Base-by-base conservation (phyloP, 2,113 vertebrate genomes). In the Sylvilagus bachmani region DNA sequence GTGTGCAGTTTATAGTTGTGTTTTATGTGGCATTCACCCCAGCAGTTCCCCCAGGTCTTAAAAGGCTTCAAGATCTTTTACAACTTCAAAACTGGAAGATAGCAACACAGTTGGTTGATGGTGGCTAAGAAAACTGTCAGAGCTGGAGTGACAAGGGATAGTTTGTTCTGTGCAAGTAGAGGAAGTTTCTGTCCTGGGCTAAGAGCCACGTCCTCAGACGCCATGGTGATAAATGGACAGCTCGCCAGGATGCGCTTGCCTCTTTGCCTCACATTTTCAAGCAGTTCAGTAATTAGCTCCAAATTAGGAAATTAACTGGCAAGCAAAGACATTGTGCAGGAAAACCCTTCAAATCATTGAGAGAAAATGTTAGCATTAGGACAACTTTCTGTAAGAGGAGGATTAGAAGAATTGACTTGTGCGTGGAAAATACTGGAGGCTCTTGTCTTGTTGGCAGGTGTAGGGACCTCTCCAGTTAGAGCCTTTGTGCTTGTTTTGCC, bases 231-330 rank as follows among this genome's bases (percentile, higher is more conserved):
- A 85, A 83, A 86, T 67, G 78, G 91, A 66, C 88, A 96, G 31
- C 81, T 83, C 86, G 92, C 94, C 86, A 69, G 79, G 77, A 93
- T 93, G 81, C 14, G 4, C 33, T 90, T 87, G 69, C 90, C 78
- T 90, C 90, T 55, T 83, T 80, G 80, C 44, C 73, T 92, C 81
- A 94, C 64, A 94, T 94, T 96, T 97, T 95, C 89, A 95, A 95
- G 95, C 93, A 93, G 92, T 96, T 93, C 84, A 82, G 79, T 87
- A 96, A 97, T 96, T 97, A 95, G 67, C 58, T 95, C 78, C 53
- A 94, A 86, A 73, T 93, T 93, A 55, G 93, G 95, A 95, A 66
- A 70, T 92, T 93, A 86, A 89, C 79, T 94, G 64, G 92, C 79
- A 58, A 25, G 96, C 13, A 69, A 64, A 10, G 80, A 53, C 24